These are phyloP conservation scores for Cryptocephalus primarius DNA, from an alignment of 2,888 invertebrate genomes.

Conservation along the genomic window DNA sequence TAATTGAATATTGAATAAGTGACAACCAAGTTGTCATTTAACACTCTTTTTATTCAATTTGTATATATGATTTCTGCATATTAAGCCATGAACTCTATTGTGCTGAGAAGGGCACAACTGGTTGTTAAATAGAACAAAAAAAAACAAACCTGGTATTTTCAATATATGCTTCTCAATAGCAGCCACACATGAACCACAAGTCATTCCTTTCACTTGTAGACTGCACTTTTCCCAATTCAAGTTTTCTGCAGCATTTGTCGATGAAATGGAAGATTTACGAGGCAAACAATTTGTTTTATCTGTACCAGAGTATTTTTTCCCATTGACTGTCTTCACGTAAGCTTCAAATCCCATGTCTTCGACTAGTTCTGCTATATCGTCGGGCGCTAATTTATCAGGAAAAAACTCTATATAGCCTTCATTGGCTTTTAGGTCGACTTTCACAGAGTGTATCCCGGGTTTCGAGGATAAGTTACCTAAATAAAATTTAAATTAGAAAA, in stretches of 20 bases:
- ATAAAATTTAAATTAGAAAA: constrained; percentile 2
- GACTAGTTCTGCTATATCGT: constrained; percentile 54
- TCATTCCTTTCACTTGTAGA: constrained; percentile 81
- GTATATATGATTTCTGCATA: too few species aligned
- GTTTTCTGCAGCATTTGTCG: constrained; percentile 3
- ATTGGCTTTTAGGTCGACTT: constrained; percentile 52
- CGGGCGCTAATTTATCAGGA: constrained; percentile 40
- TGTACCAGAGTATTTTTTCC: constrained; percentile 6
- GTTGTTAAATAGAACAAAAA: too few species aligned
- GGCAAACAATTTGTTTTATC: too few species aligned
- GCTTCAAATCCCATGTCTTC: constrained; percentile 76
- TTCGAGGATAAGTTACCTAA: constrained; percentile 50
- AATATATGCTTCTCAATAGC: constrained; percentile 89
- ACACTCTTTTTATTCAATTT: too few species aligned
- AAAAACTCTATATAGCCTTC: constrained; percentile 53
- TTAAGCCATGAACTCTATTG: too few species aligned
- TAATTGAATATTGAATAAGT: too few species aligned
- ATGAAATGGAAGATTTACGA: not conserved
- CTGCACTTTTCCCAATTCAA: constrained; percentile 45
- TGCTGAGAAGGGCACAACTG: too few species aligned
- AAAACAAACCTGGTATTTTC: constrained; percentile 54
- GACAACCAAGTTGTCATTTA: too few species aligned
- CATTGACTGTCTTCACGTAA: constrained; percentile 37
- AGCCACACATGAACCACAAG: constrained; percentile 89
- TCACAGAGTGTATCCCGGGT: constrained; percentile 49